phyloP scores from a whole-genome alignment of 1,140 invertebrate genomes.

The Leptinotarsa lineolata region DNA sequence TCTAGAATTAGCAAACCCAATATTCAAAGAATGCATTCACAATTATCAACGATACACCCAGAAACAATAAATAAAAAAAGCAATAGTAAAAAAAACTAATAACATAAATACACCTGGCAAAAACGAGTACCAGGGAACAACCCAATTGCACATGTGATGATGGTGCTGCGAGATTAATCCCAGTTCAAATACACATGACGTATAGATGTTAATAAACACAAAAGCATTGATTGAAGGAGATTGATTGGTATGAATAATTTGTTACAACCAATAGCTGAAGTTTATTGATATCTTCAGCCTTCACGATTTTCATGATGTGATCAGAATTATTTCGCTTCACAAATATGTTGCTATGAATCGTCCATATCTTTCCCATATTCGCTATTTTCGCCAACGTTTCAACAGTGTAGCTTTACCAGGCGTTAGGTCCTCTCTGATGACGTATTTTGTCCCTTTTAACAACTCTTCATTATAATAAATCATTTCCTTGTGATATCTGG shows the following conservation, averaged over 20 bases:
- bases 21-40: slow-evolving; percentile 13
- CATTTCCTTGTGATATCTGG: background rate
- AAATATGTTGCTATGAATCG: slow-evolving; percentile 10
- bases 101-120: slow-evolving; percentile 14
- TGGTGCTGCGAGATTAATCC: slow-evolving; percentile 14
- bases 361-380: slow-evolving; percentile 8
- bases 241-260: slow-evolving; percentile 10
- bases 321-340: slow-evolving; percentile 23
- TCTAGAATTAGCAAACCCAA: background rate
- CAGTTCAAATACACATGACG: background rate
- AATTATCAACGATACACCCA: slow-evolving; percentile 2
- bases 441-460: background rate
- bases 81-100: background rate
- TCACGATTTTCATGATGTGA: slow-evolving; percentile 9
- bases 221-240: slow-evolving; percentile 1
- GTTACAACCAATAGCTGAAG: slow-evolving; percentile 9
- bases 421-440: slow-evolving; percentile 4
- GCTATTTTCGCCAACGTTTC: slow-evolving; percentile 13
- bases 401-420: slow-evolving; percentile 13
- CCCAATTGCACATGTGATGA: slow-evolving; percentile 13
- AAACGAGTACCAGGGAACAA: background rate
- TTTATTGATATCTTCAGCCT: slow-evolving; percentile 9
- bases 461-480: slow-evolving; percentile 7
- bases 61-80: background rate
- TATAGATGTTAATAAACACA: background rate